phyloP scores from a whole-genome alignment of 2,888 invertebrate species.

The Venusia cambrica region DNA sequence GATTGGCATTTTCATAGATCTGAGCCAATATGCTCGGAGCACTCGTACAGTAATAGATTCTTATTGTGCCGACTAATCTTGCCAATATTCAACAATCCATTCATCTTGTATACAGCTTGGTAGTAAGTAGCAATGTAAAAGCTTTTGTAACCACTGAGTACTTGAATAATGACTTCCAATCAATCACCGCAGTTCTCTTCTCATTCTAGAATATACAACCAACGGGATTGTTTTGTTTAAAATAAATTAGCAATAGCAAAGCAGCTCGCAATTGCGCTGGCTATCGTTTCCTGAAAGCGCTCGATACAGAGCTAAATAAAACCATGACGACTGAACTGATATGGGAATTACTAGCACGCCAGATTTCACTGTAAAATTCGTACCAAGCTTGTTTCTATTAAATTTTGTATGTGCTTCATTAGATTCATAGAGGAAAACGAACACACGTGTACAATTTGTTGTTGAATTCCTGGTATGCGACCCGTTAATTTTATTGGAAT shows the following conservation, averaged over 20 bases:
- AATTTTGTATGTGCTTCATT: constrained; percentile 1
- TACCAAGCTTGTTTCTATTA: constrained; percentile 3
- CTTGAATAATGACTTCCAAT: constrained; percentile 10
- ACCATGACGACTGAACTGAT: constrained; percentile 37
- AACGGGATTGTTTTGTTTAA: constrained; percentile 28
- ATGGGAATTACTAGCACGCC: constrained; percentile 36
- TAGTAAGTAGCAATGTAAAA: background rate
- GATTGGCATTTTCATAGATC: constrained; percentile 35
- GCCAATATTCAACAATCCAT: too few species aligned
- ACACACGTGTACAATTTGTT: constrained; percentile 9
- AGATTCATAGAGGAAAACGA: constrained; percentile 19
- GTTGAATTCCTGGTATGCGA: constrained; percentile 20
- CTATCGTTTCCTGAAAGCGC: constrained; percentile 48
- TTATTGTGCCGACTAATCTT: too few species aligned
- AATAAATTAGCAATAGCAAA: constrained; percentile 32
- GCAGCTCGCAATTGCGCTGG: constrained; percentile 37
- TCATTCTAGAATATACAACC: constrained; percentile 33
- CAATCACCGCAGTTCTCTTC: constrained; percentile 19
- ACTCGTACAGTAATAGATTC: background rate
- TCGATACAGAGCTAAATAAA: constrained; percentile 48
- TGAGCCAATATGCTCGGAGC: constrained; percentile 9
- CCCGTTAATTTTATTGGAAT: constrained; percentile 16
- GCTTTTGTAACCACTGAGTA: too few species aligned
- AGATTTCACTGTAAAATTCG: constrained; percentile 25
- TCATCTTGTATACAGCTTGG: constrained; percentile 1